phyloP scores from a whole-genome alignment of 2,113 vertebrate species.

The Cricetomys ansorgei region DNA sequence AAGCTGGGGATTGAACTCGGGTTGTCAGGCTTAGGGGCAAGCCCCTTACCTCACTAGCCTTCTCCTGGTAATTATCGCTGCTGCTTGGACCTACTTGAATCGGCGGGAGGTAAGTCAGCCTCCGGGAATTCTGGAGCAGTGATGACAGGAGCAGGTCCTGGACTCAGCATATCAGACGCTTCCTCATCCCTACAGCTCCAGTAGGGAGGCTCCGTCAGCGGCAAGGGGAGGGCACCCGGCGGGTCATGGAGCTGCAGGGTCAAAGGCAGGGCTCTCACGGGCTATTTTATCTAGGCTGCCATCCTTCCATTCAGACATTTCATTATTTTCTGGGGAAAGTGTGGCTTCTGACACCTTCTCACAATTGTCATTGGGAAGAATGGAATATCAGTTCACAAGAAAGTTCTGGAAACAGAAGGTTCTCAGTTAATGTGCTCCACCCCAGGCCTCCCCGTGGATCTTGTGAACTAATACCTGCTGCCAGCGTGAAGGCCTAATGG shows the following conservation, averaged over 20 bases:
- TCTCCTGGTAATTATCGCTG: too few species aligned
- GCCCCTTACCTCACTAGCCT: not conserved
- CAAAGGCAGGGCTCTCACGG: not conserved
- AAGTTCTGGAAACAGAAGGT: not conserved
- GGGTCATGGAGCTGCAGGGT: not conserved
- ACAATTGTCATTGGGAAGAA: not conserved
- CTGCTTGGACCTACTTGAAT: not conserved
- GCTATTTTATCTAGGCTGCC: not conserved
- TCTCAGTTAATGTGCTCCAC: not conserved
- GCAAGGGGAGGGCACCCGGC: not conserved
- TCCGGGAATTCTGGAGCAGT: too few species aligned
- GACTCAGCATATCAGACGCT: too few species aligned
- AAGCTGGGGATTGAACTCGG: not conserved
- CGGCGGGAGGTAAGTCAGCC: not conserved
- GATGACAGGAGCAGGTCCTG: fast-evolving
- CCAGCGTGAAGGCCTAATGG: not conserved
- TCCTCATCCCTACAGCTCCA: not conserved
- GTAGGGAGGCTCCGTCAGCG: not conserved
- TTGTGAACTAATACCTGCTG: not conserved
- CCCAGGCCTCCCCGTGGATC: not conserved
- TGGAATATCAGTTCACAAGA: fast-evolving
- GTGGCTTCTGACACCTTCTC: not conserved
- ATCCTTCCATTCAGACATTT: not conserved
- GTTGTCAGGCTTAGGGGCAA: not conserved
- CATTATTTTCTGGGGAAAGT: not conserved